These are phyloP conservation scores for Microcebus griseorufus DNA, from an alignment of 2,113 vertebrate species.

Conservation along the genomic window DNA sequence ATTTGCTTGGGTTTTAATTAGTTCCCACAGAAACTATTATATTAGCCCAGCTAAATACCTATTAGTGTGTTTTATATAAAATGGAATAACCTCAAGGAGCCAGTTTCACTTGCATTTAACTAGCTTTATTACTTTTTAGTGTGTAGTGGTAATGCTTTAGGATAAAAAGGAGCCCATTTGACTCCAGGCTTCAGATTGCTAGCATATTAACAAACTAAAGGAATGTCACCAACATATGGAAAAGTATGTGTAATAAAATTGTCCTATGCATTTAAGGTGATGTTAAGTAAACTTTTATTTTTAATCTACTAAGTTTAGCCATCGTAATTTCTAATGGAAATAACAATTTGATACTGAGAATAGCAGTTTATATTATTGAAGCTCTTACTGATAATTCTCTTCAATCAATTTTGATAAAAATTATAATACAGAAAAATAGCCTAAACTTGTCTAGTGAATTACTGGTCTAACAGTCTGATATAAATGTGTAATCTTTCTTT, in stretches of 20 bases:
- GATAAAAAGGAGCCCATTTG: background rate
- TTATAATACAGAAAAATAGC: background rate
- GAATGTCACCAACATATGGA: background rate
- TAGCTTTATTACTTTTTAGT: conserved; percentile 11
- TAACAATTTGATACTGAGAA: background rate
- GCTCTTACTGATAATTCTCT: background rate
- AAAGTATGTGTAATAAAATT: background rate
- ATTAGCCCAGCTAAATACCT: background rate
- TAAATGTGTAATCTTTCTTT: background rate
- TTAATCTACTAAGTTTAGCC: conserved; percentile 20
- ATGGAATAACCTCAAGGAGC: background rate
- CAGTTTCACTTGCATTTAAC: background rate
- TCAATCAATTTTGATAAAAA: conserved; percentile 41
- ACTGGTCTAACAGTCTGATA: background rate
- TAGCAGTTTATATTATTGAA: background rate
- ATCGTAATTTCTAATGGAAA: background rate
- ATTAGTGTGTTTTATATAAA: background rate
- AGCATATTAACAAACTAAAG: background rate
- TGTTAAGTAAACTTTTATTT: conserved; percentile 6
- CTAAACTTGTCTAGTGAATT: background rate
- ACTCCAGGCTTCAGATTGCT: background rate
- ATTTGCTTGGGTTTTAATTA: conserved; percentile 61
- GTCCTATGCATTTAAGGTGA: background rate
- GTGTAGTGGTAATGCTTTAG: background rate
- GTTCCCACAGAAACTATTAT: background rate